These are phyloP conservation scores for Sorex maritimensis DNA, from an alignment of 2,797 vertebrate genomes.

Conservation along the genomic window DNA sequence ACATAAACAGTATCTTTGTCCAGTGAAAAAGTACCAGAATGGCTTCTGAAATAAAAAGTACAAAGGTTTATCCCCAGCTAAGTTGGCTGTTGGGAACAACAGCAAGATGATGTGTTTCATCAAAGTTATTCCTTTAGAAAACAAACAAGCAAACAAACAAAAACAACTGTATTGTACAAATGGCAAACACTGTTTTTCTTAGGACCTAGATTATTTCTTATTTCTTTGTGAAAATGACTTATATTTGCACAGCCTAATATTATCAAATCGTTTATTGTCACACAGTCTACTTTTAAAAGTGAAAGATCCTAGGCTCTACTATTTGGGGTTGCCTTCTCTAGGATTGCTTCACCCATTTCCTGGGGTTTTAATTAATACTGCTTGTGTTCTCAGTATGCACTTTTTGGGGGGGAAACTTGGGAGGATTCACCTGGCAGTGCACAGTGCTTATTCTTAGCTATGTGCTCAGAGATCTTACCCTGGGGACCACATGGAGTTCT, in stretches of 20 bases:
- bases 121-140: neutral
- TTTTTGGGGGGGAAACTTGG: neutral
- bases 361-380: neutral
- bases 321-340: constrained; percentile 22
- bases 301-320: constrained; percentile 40
- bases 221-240: constrained; percentile 50
- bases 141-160: neutral
- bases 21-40: constrained; percentile 40
- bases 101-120: constrained; percentile 43
- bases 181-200: constrained; percentile 47
- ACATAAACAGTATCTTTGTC: constrained; percentile 64
- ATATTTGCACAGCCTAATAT: constrained; percentile 21
- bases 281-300: constrained; percentile 54
- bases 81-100: neutral
- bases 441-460: too few relatives aligned
- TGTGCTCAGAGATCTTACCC: too few relatives aligned
- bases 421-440: too few relatives aligned
- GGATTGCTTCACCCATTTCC: constrained; percentile 18
- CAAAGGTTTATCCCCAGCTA: neutral
- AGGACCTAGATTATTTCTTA: constrained; percentile 58
- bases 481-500: too few relatives aligned
- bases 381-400: neutral
- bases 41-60: constrained; percentile 48
- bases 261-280: constrained; percentile 40
- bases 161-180: constrained; percentile 37